Conservation (phyloP, 1,140 invertebrate genomes). For the Mycetomoellerius zeteki region DNA sequence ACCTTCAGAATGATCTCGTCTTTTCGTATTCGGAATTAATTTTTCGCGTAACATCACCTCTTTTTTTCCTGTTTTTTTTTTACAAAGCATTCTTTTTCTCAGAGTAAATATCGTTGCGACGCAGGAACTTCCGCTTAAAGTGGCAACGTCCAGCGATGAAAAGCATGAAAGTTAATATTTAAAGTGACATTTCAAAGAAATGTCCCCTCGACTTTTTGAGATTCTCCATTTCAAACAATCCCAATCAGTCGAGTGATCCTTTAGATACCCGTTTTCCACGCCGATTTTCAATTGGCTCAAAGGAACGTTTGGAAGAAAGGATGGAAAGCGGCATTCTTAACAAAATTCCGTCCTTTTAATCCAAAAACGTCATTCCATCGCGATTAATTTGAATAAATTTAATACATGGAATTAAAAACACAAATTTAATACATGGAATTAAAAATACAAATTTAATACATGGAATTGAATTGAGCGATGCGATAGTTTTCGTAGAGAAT, state of each 20-base stretch:
- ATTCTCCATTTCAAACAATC: conserved; percentile 40
- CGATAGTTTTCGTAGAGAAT: conserved; percentile 33
- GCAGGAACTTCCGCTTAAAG: background rate
- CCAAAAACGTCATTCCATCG: conserved; percentile 17
- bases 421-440: background rate
- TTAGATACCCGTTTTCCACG: background rate
- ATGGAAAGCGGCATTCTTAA: conserved; percentile 9
- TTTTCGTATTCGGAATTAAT: conserved; percentile 57
- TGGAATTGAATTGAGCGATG: conserved; percentile 1
- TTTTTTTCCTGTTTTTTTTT: background rate
- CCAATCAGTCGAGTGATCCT: conserved; percentile 8
- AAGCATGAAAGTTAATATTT: background rate
- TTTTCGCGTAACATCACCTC: conserved; percentile 11
- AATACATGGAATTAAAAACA: background rate
- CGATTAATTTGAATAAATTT: conserved; percentile 35
- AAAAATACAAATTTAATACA: background rate
- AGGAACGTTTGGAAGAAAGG: conserved; percentile 17
- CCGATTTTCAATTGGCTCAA: background rate
- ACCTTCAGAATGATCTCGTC: conserved; percentile 63
- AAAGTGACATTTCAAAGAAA: background rate
- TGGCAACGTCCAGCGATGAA: background rate
- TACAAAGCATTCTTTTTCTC: conserved; percentile 20
- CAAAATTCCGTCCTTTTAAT: conserved; percentile 48
- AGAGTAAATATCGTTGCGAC: conserved; percentile 36
- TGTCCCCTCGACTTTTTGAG: conserved; percentile 19